phyloP scores from a whole-genome alignment of 1,140 invertebrate species.

The Drosophila hydei region DNA sequence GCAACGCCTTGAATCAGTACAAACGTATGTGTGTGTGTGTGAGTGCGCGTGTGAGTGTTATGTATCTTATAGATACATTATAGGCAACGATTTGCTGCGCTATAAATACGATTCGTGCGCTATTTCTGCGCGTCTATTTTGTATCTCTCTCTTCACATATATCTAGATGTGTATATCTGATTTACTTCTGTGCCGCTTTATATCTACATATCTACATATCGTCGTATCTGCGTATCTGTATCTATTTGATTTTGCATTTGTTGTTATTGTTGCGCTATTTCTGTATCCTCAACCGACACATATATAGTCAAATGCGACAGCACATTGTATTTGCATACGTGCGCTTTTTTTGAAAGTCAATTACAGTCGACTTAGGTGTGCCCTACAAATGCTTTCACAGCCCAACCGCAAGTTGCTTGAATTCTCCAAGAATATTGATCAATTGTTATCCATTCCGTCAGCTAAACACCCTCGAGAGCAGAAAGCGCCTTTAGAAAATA shows the following conservation, averaged over 20 bases:
- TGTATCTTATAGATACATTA: constrained; percentile 42
- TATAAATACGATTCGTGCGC: constrained; percentile 50
- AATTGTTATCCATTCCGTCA: no score
- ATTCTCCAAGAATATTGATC: no score
- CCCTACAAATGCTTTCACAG: constrained; percentile 9
- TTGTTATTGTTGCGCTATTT: constrained; percentile 40
- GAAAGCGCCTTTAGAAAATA: no score
- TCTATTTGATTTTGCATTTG: constrained; percentile 72
- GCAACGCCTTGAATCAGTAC: constrained; percentile 2
- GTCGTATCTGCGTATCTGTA: constrained; percentile 26
- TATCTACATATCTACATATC: constrained; percentile 24
- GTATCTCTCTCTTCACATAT: constrained; percentile 1
- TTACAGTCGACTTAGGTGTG: constrained; percentile 20
- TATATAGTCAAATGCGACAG: constrained; percentile 2
- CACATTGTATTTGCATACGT: constrained; percentile 34
- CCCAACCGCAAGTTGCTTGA: no score
- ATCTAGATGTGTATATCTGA: not conserved
- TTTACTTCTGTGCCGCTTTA: constrained; percentile 12
- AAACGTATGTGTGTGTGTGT: not conserved
- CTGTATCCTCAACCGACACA: constrained; percentile 15
- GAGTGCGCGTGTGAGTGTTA: constrained; percentile 1
- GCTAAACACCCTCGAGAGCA: no score
- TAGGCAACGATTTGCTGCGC: constrained; percentile 21
- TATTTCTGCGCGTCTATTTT: constrained; percentile 58
- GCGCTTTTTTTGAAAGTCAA: not conserved